Percentiles rank a stretch among this genome's conserved stretches.
phyloP scores from a whole-genome alignment of 2,888 invertebrate genomes.

The Sarcophaga caerulescens region DNA sequence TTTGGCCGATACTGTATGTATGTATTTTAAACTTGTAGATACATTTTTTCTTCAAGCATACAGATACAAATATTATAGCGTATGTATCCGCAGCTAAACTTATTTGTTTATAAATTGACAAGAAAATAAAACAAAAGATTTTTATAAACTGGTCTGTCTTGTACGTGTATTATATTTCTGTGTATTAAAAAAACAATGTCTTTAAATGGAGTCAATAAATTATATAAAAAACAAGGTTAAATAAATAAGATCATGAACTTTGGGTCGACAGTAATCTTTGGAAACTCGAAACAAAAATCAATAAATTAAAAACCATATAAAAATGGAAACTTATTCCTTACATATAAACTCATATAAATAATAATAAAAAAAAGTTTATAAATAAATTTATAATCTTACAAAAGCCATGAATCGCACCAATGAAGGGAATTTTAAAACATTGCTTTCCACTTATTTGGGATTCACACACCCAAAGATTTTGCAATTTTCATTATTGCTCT shows the following conservation, averaged over 20 bases:
- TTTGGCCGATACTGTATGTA: too few relatives aligned
- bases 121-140: conserved; percentile 6
- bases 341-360: too few relatives aligned
- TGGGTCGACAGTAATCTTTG: conserved; percentile 49
- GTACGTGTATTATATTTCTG: conserved; percentile 10
- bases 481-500: too few relatives aligned
- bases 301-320: conserved; percentile 1
- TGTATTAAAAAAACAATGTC: conserved; percentile 26
- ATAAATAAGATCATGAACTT: conserved; percentile 69
- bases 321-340: background rate
- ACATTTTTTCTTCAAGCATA: background rate
- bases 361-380: too few relatives aligned
- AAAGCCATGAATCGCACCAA: too few relatives aligned
- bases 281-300: conserved; percentile 16
- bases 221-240: conserved; percentile 66
- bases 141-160: conserved; percentile 41
- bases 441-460: too few relatives aligned
- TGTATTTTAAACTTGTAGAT: conserved; percentile 1
- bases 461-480: too few relatives aligned
- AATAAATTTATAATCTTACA: too few relatives aligned
- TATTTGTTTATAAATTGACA: conserved; percentile 16
- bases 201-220: conserved; percentile 56
- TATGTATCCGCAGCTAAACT: background rate
- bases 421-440: too few relatives aligned
- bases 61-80: background rate